Evolutionary conservation across 2,113 vertebrate species (phyloP).

Genomic region (Puntigrus tetrazona): DNA sequence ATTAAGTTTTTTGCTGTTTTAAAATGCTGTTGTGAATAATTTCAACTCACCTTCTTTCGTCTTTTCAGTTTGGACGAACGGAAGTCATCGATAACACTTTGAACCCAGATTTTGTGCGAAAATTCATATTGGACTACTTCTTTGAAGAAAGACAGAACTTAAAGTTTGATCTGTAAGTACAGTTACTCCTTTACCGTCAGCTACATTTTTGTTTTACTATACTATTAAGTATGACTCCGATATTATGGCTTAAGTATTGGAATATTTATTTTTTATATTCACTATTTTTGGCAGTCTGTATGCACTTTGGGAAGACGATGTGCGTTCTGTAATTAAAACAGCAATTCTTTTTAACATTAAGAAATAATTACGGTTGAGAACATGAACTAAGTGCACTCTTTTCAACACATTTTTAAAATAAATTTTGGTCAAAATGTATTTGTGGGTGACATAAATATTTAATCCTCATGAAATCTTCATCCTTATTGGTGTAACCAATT

Average conservation of each 20-base stretch:
- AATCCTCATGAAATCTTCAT: neutral
- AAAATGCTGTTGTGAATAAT: neutral
- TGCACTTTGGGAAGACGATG: neutral
- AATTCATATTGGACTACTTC: conserved; percentile 98
- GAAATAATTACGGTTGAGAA: neutral
- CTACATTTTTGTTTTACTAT: too few species aligned
- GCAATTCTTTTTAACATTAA: neutral
- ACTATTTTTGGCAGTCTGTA: neutral
- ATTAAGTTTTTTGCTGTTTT: too few species aligned
- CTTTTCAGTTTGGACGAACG: conserved; percentile 90
- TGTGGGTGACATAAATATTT: neutral
- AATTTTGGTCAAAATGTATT: neutral
- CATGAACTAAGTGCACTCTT: neutral
- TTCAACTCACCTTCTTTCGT: conserved; percentile 40
- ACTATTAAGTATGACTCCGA: too few species aligned
- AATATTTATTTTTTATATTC: neutral
- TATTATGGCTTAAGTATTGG: neutral
- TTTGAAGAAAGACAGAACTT: conserved; percentile 98
- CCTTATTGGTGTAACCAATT: neutral
- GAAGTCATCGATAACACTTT: conserved; percentile 98
- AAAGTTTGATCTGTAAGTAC: conserved; percentile 95
- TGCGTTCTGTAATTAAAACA: neutral
- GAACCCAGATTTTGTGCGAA: conserved; percentile 97
- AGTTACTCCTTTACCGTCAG: neutral
- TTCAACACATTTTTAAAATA: neutral